Evolutionary conservation across 2,888 invertebrate species (phyloP).

Genomic region (Eupithecia centaureata): DNA sequence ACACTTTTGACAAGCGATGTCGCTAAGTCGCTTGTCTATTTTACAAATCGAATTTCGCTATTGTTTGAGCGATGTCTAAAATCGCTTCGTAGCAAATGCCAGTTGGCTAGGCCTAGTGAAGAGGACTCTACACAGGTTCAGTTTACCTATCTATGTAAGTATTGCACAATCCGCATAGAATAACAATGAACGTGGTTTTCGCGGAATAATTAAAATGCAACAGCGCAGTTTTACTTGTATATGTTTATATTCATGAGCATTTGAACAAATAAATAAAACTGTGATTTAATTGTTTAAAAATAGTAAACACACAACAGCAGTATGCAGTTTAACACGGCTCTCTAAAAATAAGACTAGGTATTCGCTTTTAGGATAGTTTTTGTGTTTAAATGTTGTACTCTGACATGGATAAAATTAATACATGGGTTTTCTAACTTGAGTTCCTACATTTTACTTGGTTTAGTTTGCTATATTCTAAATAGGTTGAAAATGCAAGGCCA

Average conservation of each 20-base stretch:
- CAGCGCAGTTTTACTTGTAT: not conserved
- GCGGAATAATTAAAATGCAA: constrained; percentile 14
- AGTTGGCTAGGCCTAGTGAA: no score
- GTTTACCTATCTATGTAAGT: not conserved
- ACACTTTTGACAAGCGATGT: no score
- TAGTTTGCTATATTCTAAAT: not conserved
- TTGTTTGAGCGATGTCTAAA: no score
- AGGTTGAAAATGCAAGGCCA: constrained; percentile 33
- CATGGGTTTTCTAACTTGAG: no score
- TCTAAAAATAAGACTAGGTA: no score
- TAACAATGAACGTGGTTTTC: constrained; percentile 10
- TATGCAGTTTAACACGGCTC: not conserved
- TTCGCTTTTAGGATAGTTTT: no score
- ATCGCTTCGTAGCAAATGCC: no score
- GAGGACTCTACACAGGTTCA: not conserved
- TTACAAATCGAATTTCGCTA: no score
- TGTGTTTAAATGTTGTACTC: no score
- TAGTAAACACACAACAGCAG: not conserved
- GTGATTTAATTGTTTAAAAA: not conserved
- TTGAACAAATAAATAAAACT: not conserved
- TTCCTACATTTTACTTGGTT: not conserved
- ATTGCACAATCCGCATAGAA: constrained; percentile 8
- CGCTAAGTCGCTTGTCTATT: no score
- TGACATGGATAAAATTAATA: no score
- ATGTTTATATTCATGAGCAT: constrained; percentile 1